Evolutionary conservation across 2,113 vertebrate genomes (phyloP).

Genomic region (Variabilichromis moorii): DNA sequence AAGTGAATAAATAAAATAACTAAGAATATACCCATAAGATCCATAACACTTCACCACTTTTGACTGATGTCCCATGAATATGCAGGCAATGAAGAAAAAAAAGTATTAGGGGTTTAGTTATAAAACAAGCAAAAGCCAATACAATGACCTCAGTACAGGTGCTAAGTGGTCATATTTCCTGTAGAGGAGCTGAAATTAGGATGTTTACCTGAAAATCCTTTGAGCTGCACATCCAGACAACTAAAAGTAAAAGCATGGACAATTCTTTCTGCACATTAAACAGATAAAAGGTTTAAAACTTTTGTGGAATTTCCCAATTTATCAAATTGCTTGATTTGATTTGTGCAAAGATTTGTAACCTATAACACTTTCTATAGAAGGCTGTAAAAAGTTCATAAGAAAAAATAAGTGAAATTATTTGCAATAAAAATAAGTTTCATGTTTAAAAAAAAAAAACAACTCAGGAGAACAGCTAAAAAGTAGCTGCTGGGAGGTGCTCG

Average conservation of each 20-base stretch:
- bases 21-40: neutral
- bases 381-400: neutral
- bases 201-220: neutral
- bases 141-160: neutral
- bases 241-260: neutral
- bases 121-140: neutral
- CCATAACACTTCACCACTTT: neutral
- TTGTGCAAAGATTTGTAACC: neutral
- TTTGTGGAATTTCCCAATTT: neutral
- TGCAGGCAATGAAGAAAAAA: neutral
- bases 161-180: neutral
- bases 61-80: neutral
- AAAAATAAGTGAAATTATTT: neutral
- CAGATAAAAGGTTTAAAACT: neutral
- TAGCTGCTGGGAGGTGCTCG: neutral
- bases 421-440: neutral
- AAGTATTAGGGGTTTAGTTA: neutral
- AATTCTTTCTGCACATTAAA: neutral
- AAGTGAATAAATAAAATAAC: neutral
- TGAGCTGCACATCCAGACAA: neutral
- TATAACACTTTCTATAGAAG: neutral
- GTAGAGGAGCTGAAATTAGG: neutral
- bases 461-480: neutral
- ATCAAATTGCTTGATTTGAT: neutral
- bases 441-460: accelerated